phyloP scores from a whole-genome alignment of 2,797 vertebrate species.

The Ciconia nigra region DNA sequence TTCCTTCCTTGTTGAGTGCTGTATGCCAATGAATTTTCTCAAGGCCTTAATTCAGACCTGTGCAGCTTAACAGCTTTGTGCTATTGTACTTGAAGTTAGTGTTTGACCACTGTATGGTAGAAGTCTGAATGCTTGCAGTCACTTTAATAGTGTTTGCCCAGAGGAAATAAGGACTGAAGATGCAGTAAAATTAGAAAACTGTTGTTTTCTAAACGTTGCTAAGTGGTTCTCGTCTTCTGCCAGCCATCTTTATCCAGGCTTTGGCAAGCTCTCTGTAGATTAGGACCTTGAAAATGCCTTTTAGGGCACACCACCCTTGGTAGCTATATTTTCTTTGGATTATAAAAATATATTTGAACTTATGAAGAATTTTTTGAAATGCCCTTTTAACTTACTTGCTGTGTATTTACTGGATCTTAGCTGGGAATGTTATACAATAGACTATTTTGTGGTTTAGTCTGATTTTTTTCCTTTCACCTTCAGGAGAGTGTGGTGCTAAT shows the following conservation, averaged over 20 bases:
- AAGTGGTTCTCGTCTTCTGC: neutral
- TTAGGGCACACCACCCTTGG: neutral
- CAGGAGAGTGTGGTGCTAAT: neutral
- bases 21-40: neutral
- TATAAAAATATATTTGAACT: neutral
- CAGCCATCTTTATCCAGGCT: neutral
- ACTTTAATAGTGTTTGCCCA: neutral
- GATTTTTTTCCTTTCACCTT: neutral
- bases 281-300: neutral
- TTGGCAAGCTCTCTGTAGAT: neutral
- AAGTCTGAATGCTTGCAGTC: neutral
- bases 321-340: neutral
- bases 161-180: neutral
- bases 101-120: neutral
- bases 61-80: neutral
- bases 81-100: neutral
- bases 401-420: neutral
- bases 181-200: neutral
- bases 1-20: neutral
- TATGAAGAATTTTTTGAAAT: neutral
- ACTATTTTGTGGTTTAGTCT: neutral
- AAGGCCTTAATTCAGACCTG: neutral
- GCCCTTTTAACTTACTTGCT: neutral
- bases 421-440: neutral
- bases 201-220: neutral